phyloP scores from a whole-genome alignment of 2,888 invertebrate species.

The Lycophotia porphyrea region DNA sequence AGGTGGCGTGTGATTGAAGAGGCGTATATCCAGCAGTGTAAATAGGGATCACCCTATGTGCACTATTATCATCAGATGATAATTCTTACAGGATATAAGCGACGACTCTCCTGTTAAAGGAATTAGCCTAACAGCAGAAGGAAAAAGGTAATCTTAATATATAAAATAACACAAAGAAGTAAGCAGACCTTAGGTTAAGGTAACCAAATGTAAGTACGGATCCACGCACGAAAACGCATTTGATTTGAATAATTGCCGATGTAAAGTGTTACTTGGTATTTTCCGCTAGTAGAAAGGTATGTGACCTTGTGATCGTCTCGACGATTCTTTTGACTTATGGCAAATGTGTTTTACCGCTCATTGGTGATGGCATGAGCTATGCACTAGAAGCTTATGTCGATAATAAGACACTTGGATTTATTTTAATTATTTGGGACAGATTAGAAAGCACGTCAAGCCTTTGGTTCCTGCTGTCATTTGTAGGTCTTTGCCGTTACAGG shows the following conservation, averaged over 20 bases:
- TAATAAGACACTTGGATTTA: background rate
- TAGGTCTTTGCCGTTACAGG: no score
- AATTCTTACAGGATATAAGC: background rate
- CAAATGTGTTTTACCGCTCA: background rate
- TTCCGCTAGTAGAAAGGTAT: constrained; percentile 10
- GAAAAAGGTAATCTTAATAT: background rate
- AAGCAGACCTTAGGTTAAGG: background rate
- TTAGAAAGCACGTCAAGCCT: no score
- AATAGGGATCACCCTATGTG: no score
- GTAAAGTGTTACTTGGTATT: constrained; percentile 5
- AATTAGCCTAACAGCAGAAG: background rate
- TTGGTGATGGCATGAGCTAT: background rate
- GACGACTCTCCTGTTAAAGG: background rate
- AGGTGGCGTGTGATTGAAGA: no score
- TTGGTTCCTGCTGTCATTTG: no score
- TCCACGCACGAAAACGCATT: background rate
- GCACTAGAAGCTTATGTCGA: background rate
- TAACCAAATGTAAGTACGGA: background rate
- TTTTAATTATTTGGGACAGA: background rate
- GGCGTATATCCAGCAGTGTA: no score
- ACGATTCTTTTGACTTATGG: background rate
- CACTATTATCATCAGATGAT: no score
- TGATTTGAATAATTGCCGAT: constrained; percentile 6
- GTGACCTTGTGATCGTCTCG: background rate
- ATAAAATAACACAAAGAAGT: background rate